Percentiles rank a stretch among this genome's conserved stretches.
phyloP scores from a whole-genome alignment of 2,113 vertebrate species.

The Hippolais icterina region DNA sequence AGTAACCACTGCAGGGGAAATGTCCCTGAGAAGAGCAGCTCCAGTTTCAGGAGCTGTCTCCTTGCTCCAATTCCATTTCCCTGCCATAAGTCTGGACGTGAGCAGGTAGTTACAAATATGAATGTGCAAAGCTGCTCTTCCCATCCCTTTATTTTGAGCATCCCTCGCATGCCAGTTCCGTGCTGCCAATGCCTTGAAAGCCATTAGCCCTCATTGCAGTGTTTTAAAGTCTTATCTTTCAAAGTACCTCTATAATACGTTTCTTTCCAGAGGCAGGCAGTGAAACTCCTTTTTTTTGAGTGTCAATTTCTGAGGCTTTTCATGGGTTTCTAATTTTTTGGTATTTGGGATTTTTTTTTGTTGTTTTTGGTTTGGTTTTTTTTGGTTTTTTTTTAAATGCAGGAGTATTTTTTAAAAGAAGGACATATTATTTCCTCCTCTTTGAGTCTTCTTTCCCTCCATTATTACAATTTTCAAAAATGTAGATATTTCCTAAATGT shows the following conservation, averaged over 20 bases:
- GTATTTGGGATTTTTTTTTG: background rate
- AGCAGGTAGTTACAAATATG: background rate
- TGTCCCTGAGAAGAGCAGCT: background rate
- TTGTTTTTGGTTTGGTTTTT: background rate
- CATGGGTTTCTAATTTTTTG: background rate
- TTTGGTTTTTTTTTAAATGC: background rate
- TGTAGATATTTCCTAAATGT: slow-evolving; percentile 21
- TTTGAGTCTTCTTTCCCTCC: background rate
- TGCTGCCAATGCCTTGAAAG: background rate
- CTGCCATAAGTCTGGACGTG: background rate
- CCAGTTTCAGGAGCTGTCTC: background rate
- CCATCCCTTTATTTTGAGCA: background rate
- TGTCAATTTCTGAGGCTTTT: background rate
- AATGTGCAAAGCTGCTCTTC: background rate
- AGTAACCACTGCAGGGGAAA: background rate
- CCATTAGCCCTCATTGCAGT: background rate
- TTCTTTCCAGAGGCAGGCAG: background rate
- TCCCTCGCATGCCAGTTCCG: background rate
- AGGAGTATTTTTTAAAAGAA: background rate
- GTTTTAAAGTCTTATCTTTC: background rate
- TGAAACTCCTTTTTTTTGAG: background rate
- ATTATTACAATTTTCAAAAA: slow-evolving; percentile 67
- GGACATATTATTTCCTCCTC: slow-evolving; percentile 11
- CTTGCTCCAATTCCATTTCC: background rate
- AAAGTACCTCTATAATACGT: background rate